Percentiles rank a stretch among this genome's conserved stretches.
phyloP scores from a whole-genome alignment of 2,113 vertebrate genomes.

The Nycticorax nycticorax region DNA sequence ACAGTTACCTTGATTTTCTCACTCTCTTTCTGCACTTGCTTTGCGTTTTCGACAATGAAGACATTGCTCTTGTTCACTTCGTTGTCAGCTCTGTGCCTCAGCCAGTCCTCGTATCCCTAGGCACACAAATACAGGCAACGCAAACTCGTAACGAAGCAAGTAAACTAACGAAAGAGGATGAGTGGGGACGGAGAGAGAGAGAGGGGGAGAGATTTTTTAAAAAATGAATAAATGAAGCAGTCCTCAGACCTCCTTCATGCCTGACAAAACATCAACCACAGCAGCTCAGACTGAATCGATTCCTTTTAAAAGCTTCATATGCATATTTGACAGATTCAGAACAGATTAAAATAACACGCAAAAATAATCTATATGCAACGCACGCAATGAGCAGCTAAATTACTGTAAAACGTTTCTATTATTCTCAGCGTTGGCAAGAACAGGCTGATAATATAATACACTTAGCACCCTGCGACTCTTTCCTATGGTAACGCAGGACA shows the following conservation, averaged over 20 bases:
- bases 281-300: not conserved
- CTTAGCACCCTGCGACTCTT: not conserved
- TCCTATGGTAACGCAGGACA: conserved; percentile 4
- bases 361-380: not conserved
- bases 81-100: conserved; percentile 95
- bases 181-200: not conserved
- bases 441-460: conserved; percentile 16
- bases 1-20: conserved; percentile 92
- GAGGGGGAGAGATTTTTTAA: not conserved
- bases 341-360: conserved; percentile 30
- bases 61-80: conserved; percentile 95
- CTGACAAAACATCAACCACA: not conserved
- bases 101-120: conserved; percentile 98
- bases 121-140: conserved; percentile 23
- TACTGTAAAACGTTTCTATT: conserved; percentile 28
- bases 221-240: not conserved
- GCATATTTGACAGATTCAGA: conserved; percentile 54
- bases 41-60: conserved; percentile 85
- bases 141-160: not conserved
- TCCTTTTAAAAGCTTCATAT: conserved; percentile 28
- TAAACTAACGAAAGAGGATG: not conserved
- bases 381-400: not conserved
- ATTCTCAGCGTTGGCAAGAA: not conserved
- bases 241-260: conserved; percentile 1
- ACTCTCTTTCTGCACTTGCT: conserved; percentile 83